Base-by-base conservation (phyloP, 1,140 invertebrate genomes). In the Lucilia sericata region DNA sequence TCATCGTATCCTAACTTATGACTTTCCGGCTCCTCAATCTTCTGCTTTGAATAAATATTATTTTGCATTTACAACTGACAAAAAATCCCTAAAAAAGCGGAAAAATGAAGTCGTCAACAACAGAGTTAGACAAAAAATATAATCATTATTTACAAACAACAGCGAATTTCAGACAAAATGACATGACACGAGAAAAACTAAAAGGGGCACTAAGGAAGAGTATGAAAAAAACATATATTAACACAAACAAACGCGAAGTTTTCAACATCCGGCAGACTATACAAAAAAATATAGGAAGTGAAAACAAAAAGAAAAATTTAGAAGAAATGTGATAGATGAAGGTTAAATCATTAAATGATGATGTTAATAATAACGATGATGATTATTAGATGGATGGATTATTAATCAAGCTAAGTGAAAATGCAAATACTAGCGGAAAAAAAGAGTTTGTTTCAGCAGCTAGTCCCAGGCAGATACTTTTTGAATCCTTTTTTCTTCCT, bases 71-170 rank as follows among this genome's bases (percentile, higher is more conserved):
- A 21, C 65, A 70, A 70, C n/a, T n/a, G 14, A n/a, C 55, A 60
- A n/a, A 60, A 60, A 60, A 2, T 0, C 14, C 17, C 5, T 60
- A 7, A 17, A 60, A 60, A n/a, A 8, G 55, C n/a, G n/a, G 55
- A 60, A 60, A 60, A 60, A 60, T 60, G 55, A 60, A 60, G 55
- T 60, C n/a, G 55, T 60, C 55, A 60, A n/a, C 55, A 60, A 7
- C 55, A 60, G n/a, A 60, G 14, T 17, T 14, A 60, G n/a, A 30
- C 25, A 3, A 60, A 60, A 17, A 60, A 60, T n/a, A 60, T n/a
- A 60, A 60, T 70, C 65, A 70, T 70, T 70, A 70, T 70, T 70
- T 70, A 70, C 65, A 25, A 70, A 60, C n/a, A 70, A 70, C 65
- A n/a, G n/a, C 21, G 65, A 70, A 70, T 9, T 19, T 70, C 65